Evolutionary conservation across 2,888 invertebrate genomes (phyloP).

Genomic region (Hyles lineata): DNA sequence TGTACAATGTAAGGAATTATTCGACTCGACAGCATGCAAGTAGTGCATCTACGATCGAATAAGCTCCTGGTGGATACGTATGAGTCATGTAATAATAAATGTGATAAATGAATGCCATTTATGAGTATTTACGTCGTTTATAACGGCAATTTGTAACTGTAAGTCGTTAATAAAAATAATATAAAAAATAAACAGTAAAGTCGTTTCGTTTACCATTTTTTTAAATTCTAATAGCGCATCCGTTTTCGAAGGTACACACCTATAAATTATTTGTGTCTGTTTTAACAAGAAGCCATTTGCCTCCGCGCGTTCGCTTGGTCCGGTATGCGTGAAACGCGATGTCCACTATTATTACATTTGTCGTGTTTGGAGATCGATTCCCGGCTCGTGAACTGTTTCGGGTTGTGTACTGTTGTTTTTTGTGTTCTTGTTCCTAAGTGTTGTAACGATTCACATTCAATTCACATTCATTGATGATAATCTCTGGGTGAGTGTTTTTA

Average conservation of each 20-base stretch:
- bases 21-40: background rate
- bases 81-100: slow-evolving; percentile 48
- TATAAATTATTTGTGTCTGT: background rate
- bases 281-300: background rate
- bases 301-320: no score
- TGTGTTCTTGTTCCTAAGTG: no score
- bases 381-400: background rate
- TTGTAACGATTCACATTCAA: background rate
- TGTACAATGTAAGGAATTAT: background rate
- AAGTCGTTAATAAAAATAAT: slow-evolving; percentile 32
- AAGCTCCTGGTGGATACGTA: slow-evolving; percentile 3
- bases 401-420: no score
- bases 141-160: slow-evolving; percentile 48
- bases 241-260: no score
- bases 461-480: background rate
- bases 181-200: slow-evolving; percentile 45
- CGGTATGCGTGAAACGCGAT: no score
- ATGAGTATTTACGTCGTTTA: slow-evolving; percentile 66
- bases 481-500: background rate
- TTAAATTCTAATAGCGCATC: background rate
- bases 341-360: background rate
- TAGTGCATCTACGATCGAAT: background rate
- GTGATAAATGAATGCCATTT: slow-evolving; percentile 78
- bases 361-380: background rate
- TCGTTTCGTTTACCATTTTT: background rate